Evolutionary conservation across 2,113 vertebrate genomes (phyloP).

Genomic region (Bothrops jararaca): DNA sequence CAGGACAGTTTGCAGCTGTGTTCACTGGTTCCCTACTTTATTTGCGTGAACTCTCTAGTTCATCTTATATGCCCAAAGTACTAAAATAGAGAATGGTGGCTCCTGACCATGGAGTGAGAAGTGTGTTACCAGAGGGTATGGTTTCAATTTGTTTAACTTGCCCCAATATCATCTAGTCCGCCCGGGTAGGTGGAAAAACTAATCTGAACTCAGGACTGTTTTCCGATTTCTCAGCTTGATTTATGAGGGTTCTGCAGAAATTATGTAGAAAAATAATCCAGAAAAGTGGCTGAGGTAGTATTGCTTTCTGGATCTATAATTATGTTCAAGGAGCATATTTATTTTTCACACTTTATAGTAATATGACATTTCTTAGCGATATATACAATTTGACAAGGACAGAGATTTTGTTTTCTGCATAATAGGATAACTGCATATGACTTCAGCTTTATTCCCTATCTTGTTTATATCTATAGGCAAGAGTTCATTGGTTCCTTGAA

Average conservation of each 20-base stretch:
- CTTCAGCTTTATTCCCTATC: neutral
- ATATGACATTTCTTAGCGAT: neutral
- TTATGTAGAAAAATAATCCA: neutral
- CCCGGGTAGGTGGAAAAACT: neutral
- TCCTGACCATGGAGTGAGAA: neutral
- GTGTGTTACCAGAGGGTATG: neutral
- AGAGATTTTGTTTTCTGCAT: neutral
- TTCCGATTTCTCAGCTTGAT: neutral
- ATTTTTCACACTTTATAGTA: neutral
- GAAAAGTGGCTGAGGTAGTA: neutral
- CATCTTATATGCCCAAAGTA: neutral
- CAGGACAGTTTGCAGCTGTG: neutral
- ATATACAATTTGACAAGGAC: neutral
- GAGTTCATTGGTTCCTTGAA: neutral
- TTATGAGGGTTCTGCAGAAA: neutral
- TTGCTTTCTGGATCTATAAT: neutral
- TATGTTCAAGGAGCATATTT: neutral
- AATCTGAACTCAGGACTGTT: neutral
- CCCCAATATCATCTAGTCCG: neutral
- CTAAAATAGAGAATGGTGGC: neutral
- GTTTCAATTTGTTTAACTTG: neutral
- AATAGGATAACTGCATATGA: neutral
- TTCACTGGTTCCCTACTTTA: neutral
- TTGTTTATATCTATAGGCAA: neutral
- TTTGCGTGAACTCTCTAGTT: neutral